Evolutionary conservation across 2,888 invertebrate genomes (phyloP).

Genomic region (Andrena marginata): DNA sequence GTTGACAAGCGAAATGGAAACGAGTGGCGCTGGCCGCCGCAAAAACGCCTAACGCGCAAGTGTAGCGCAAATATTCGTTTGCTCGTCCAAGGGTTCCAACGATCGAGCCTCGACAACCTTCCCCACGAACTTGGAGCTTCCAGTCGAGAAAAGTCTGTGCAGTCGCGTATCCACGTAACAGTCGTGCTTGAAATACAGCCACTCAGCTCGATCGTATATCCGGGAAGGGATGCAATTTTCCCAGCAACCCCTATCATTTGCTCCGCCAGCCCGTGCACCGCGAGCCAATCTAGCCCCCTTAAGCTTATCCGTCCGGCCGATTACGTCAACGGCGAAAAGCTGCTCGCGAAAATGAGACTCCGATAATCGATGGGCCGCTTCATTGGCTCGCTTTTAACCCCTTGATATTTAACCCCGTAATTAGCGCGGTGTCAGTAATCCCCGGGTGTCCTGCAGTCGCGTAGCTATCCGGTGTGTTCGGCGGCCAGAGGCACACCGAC

Average conservation of each 20-base stretch:
- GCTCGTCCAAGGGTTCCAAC: constrained; percentile 3
- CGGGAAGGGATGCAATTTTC: neutral
- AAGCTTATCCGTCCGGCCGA: constrained; percentile 57
- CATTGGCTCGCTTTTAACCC: constrained; percentile 73
- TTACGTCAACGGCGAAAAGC: constrained; percentile 39
- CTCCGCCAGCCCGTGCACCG: neutral
- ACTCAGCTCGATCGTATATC: neutral
- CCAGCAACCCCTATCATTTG: neutral
- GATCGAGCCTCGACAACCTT: neutral
- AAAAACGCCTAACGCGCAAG: constrained; percentile 24
- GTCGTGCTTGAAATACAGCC: no score
- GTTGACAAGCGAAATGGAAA: constrained; percentile 39
- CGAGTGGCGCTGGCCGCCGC: constrained; percentile 3
- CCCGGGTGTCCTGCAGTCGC: constrained; percentile 40
- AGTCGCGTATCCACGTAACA: no score
- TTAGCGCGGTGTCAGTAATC: constrained; percentile 75
- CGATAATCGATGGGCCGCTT: constrained; percentile 60
- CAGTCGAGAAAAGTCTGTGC: neutral
- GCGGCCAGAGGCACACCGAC: constrained; percentile 10
- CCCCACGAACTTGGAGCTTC: neutral
- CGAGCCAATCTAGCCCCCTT: constrained; percentile 36
- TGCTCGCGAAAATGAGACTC: constrained; percentile 49
- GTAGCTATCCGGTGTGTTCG: constrained; percentile 35
- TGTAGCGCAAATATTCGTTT: constrained; percentile 31
- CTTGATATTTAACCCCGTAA: constrained; percentile 82